Conservation (phyloP, 2,113 vertebrate genomes). For the Stomatorhinus ivindoensis region DNA sequence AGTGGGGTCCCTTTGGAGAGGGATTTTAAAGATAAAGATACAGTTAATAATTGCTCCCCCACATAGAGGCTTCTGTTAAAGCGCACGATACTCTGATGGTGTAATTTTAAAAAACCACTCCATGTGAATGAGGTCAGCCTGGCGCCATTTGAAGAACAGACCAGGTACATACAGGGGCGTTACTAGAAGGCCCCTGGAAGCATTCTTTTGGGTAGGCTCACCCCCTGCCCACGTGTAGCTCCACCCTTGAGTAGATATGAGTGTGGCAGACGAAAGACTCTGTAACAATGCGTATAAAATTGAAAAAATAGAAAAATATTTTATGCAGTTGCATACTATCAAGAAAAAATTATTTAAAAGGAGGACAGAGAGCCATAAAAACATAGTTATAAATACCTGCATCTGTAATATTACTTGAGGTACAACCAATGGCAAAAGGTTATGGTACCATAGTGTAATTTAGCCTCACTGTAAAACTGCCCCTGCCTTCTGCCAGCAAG, state of each 20-base stretch:
- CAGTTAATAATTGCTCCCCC: neutral
- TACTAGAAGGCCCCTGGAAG: neutral
- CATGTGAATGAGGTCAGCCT: neutral
- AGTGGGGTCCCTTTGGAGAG: neutral
- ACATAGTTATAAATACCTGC: neutral
- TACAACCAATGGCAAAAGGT: neutral
- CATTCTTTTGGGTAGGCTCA: neutral
- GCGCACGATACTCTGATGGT: neutral
- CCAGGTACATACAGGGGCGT: neutral
- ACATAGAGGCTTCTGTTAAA: neutral
- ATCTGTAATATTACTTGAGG: neutral
- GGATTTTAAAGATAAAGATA: neutral
- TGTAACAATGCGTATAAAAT: neutral
- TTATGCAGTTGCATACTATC: neutral
- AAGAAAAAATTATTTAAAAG: neutral
- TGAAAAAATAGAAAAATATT: neutral
- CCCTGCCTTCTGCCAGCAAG: constrained; percentile 18
- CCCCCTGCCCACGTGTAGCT: neutral
- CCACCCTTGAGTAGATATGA: neutral
- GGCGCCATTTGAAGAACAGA: neutral
- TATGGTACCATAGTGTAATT: neutral
- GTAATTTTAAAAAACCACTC: neutral
- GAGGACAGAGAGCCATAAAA: neutral
- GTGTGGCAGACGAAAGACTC: neutral
- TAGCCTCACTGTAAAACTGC: constrained; percentile 21